A percentile compares a stretch with the other conserved stretches of the same genome.
phyloP scores from a whole-genome alignment of 2,888 invertebrate genomes.

The Ametastegia equiseti region DNA sequence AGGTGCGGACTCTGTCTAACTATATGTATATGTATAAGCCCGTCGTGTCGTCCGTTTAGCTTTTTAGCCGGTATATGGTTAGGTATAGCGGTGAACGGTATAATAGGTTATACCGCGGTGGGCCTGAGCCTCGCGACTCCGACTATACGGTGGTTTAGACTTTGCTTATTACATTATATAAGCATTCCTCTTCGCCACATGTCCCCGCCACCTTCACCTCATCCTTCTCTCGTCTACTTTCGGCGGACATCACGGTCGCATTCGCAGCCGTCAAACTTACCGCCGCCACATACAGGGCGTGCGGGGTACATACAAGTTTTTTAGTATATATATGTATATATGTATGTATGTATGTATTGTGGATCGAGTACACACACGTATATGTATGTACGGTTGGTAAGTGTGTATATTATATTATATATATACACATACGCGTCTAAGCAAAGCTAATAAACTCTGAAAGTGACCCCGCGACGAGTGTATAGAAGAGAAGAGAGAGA shows the following conservation, averaged over 20 bases:
- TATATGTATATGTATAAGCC: too few species aligned
- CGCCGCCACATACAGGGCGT: neutral
- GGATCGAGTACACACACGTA: too few species aligned
- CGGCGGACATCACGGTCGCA: neutral
- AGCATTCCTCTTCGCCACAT: neutral
- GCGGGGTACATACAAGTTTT: too few species aligned
- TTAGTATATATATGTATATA: neutral
- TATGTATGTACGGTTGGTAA: neutral
- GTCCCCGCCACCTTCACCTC: neutral
- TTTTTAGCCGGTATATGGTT: too few species aligned
- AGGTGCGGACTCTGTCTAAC: too few species aligned
- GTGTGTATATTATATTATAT: neutral
- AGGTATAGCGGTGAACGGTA: too few species aligned
- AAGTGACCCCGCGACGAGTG: conserved; percentile 29
- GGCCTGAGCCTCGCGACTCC: too few species aligned
- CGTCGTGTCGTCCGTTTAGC: neutral
- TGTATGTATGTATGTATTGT: neutral
- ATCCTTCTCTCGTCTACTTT: neutral
- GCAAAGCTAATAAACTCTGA: conserved; percentile 45
- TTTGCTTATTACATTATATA: conserved; percentile 20
- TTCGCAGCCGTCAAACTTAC: neutral
- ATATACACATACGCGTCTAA: neutral
- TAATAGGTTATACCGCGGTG: too few species aligned
- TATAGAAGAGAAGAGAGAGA: neutral
- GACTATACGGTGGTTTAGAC: neutral